phyloP scores from a whole-genome alignment of 1,140 invertebrate genomes.

The Oryzaephilus surinamensis region DNA sequence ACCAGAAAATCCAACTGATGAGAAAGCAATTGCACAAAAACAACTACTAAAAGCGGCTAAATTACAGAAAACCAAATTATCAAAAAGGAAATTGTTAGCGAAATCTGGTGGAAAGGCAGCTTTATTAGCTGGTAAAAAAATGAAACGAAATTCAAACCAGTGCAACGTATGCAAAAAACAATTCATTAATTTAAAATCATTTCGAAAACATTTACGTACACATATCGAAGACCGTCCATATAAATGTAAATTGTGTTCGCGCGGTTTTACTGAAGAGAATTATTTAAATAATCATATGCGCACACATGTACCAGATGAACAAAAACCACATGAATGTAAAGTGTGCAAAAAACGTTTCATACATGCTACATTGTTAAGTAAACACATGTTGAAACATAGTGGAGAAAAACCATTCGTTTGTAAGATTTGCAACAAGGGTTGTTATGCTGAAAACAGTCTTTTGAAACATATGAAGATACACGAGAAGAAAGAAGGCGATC shows the following conservation, averaged over 20 bases:
- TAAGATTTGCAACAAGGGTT: conserved; percentile 44
- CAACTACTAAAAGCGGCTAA: conserved; percentile 31
- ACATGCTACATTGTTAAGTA: conserved; percentile 47
- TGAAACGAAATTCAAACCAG: conserved; percentile 24
- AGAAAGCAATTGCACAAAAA: conserved; percentile 33
- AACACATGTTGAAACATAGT: conserved; percentile 52
- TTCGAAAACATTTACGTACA: conserved; percentile 93
- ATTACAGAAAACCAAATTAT: conserved; percentile 27
- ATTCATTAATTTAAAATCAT: conserved; percentile 97
- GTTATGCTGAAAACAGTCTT: conserved; percentile 42
- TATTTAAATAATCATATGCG: conserved; percentile 50
- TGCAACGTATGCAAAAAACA: conserved; percentile 95
- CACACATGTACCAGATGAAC: conserved; percentile 48
- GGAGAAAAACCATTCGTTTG: conserved; percentile 54
- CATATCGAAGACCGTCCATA: conserved; percentile 98
- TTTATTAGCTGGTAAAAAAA: conserved; percentile 22
- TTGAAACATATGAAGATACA: conserved; percentile 38
- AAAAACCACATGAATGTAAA: conserved; percentile 48
- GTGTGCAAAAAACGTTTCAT: conserved; percentile 51
- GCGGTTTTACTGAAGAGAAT: conserved; percentile 39
- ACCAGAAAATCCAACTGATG: conserved; percentile 20
- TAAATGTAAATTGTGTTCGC: conserved; percentile 87
- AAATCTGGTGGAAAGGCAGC: conserved; percentile 17
- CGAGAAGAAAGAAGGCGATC: conserved; percentile 34
- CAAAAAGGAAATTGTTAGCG: conserved; percentile 24